phyloP scores from a whole-genome alignment of 2,888 invertebrate genomes.

The Anaspis maculata region DNA sequence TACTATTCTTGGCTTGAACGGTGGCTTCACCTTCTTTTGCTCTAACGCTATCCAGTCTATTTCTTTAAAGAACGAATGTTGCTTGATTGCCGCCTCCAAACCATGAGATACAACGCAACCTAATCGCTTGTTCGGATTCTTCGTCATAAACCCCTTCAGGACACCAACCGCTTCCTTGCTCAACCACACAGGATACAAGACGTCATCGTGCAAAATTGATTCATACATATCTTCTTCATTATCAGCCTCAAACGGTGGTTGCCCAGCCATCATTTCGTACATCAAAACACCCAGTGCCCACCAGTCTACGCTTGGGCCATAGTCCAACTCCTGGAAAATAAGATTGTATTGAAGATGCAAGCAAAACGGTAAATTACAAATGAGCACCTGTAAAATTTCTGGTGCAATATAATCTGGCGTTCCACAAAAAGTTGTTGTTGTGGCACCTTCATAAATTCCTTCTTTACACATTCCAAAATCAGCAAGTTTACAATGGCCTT shows the following conservation, averaged over 20 bases:
- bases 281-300: constrained; percentile 97
- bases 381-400: constrained; percentile 47
- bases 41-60: constrained; percentile 96
- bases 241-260: constrained; percentile 99
- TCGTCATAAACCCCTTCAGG: constrained; percentile 95
- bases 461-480: constrained; percentile 96
- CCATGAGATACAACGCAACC: constrained; percentile 78
- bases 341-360: constrained; percentile 6
- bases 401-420: constrained; percentile 99
- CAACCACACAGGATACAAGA: constrained; percentile 96
- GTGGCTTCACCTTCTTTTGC: constrained; percentile 84
- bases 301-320: constrained; percentile 86
- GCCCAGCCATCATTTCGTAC: constrained; percentile 99
- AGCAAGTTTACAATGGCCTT: constrained; percentile 90
- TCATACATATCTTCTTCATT: constrained; percentile 99
- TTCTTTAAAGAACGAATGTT: constrained; percentile 87
- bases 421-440: constrained; percentile 98
- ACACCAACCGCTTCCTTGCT: constrained; percentile 85
- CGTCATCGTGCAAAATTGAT: constrained; percentile 96
- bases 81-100: constrained; percentile 77
- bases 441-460: constrained; percentile 75
- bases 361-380: constrained; percentile 1
- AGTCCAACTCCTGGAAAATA: constrained; percentile 47
- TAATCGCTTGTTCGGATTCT: constrained; percentile 86
- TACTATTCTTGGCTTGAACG: constrained; percentile 97